phyloP scores from a whole-genome alignment of 2,113 vertebrate species.

The Struthio camelus region DNA sequence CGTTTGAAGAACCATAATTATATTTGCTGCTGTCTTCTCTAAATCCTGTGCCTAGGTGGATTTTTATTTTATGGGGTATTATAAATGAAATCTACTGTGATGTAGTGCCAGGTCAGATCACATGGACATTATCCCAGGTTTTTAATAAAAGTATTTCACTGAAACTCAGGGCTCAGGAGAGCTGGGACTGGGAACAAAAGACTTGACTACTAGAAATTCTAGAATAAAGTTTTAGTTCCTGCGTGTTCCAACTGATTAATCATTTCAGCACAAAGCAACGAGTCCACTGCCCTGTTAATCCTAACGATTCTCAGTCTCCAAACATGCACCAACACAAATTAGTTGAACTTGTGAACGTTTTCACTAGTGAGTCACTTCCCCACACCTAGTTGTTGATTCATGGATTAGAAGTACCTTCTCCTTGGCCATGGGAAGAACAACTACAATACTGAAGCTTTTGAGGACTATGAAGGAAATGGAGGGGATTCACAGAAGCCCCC shows the following conservation, averaged over 20 bases:
- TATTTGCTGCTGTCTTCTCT: neutral
- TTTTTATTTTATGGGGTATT: neutral
- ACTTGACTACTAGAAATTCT: neutral
- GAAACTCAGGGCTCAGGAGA: neutral
- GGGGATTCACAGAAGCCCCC: neutral
- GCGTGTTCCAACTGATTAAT: neutral
- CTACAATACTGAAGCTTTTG: neutral
- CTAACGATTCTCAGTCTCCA: neutral
- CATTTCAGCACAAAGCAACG: neutral
- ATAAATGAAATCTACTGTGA: neutral
- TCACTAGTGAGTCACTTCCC: conserved; percentile 1
- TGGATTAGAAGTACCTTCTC: neutral
- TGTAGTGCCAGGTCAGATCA: neutral
- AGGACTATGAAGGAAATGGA: neutral
- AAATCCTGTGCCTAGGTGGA: neutral
- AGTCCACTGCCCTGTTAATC: neutral
- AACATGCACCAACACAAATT: neutral
- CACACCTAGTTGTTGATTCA: neutral
- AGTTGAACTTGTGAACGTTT: neutral
- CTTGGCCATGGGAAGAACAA: neutral
- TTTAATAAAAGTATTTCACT: neutral
- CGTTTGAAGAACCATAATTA: neutral
- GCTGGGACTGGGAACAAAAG: neutral
- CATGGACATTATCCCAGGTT: neutral
- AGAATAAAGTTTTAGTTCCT: neutral